Conservation (phyloP, 2,113 vertebrate genomes). For the Pionites leucogaster region DNA sequence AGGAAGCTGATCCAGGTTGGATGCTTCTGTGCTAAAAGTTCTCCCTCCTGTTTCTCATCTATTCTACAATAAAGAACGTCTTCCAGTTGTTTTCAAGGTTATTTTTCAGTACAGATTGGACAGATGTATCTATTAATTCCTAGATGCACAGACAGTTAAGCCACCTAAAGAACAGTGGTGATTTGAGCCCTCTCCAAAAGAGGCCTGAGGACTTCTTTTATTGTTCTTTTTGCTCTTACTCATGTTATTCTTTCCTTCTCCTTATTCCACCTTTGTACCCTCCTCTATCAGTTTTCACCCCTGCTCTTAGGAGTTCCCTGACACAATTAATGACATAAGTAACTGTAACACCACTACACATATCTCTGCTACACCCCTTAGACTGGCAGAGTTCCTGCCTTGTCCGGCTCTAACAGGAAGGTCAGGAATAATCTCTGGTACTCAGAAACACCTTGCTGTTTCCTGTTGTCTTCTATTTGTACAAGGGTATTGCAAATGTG, state of each 20-base stretch:
- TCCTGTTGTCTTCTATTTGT: neutral
- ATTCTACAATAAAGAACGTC: neutral
- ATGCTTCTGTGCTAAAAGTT: neutral
- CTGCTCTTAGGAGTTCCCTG: neutral
- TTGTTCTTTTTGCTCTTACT: neutral
- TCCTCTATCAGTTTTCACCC: neutral
- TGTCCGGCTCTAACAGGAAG: neutral
- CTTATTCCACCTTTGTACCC: neutral
- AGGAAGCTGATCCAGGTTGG: neutral
- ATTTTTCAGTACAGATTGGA: neutral
- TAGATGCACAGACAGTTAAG: neutral
- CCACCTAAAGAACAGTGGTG: neutral
- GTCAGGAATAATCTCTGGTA: neutral
- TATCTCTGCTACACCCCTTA: neutral
- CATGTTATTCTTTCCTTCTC: neutral
- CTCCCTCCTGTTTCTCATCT: neutral
- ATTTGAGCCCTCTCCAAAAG: neutral
- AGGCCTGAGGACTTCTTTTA: neutral
- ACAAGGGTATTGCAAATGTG: neutral
- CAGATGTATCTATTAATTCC: neutral
- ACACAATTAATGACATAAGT: neutral
- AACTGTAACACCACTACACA: neutral
- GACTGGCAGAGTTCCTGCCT: neutral
- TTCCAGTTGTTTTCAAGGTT: neutral
- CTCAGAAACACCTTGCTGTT: neutral